Base-by-base conservation (phyloP, 2,888 invertebrate species). In the Netelia fuscicornis region DNA sequence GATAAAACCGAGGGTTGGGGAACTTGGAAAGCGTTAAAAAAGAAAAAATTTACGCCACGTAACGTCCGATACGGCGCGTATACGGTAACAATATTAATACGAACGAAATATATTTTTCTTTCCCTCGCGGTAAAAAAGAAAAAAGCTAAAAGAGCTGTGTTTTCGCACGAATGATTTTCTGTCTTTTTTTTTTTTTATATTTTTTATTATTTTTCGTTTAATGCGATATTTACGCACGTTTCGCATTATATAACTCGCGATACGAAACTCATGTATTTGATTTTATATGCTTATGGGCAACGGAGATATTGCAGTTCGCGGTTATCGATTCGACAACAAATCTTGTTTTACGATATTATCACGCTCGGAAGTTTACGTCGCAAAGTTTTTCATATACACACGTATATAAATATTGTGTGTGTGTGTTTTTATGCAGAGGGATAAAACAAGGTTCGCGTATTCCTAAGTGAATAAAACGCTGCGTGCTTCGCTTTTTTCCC, bases 311-410 rank as follows among this genome's bases (percentile, higher is more conserved):
- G 25, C 68, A 70, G 52, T 52, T 75, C 75, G 30, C 30, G 74
- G 68, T 70, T 75, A 81, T 81, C 75, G 81, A 81, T 68, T 81
- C 75, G 54, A 48, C 68, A 62, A 75, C 81, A 75, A 81, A 81
- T 81, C 81, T 81, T 81, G 75, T 81, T 81, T 75, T 37, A 68
- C 81, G 81, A 81, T 81, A 81, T 62, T 75, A 81, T 81, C 81
- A 75, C 68, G 80, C 52, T 10, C 58, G 17, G n/a, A 1, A 65
- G 65, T 56, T 30, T 30, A 80, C 80, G 65, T 71, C 64, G 58
- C 64, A 42, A 80, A 64, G 58, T 54, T 54, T 13, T 23, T 11
- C 52, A n/a, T 54, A 42, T 64, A 56, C 37, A 37, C 71, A n/a
- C 42, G 64, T 44, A 42, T 17, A 17, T 17, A 17, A 0, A 17